These are phyloP conservation scores for Taurulus bubalis DNA, from an alignment of 2,113 vertebrate species.

Conservation along the genomic window DNA sequence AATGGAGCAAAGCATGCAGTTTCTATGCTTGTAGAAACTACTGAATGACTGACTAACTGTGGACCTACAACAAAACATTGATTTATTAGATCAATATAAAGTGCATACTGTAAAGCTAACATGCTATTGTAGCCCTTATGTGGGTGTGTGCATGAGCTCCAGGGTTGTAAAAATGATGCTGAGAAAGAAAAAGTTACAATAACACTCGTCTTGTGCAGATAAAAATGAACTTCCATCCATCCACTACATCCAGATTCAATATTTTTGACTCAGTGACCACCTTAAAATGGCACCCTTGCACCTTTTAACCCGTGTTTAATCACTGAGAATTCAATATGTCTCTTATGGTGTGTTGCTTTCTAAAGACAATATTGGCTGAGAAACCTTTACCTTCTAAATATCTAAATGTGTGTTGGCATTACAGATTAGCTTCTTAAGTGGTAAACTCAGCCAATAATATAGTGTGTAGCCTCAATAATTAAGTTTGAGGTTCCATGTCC, in stretches of 20 bases:
- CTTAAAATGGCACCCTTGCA: slow-evolving; percentile 2
- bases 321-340: not conserved
- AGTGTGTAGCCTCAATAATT: slow-evolving; percentile 28
- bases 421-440: slow-evolving; percentile 1
- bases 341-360: not conserved
- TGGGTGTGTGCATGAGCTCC: not conserved
- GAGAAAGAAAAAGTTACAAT: not conserved
- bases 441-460: slow-evolving; percentile 1
- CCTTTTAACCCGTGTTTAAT: slow-evolving; percentile 20
- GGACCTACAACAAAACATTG: not conserved
- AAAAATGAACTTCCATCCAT: slow-evolving; percentile 32
- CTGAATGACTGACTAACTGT: not conserved
- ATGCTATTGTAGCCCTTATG: not conserved
- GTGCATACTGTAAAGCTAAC: not conserved
- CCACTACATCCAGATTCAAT: slow-evolving; percentile 33
- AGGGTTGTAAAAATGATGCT: slow-evolving; percentile 4
- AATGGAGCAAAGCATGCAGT: slow-evolving; percentile 47
- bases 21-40: slow-evolving; percentile 13
- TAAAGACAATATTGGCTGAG: slow-evolving; percentile 36
- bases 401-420: slow-evolving; percentile 16
- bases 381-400: slow-evolving; percentile 34
- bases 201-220: slow-evolving; percentile 8
- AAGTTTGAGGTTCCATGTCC: slow-evolving; percentile 40
- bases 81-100: slow-evolving; percentile 5
- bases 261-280: slow-evolving; percentile 30